Evolutionary conservation across 2,113 vertebrate species (phyloP), one percentile per base, ranked within the genome.

Genomic region (Hippolais icterina): DNA sequence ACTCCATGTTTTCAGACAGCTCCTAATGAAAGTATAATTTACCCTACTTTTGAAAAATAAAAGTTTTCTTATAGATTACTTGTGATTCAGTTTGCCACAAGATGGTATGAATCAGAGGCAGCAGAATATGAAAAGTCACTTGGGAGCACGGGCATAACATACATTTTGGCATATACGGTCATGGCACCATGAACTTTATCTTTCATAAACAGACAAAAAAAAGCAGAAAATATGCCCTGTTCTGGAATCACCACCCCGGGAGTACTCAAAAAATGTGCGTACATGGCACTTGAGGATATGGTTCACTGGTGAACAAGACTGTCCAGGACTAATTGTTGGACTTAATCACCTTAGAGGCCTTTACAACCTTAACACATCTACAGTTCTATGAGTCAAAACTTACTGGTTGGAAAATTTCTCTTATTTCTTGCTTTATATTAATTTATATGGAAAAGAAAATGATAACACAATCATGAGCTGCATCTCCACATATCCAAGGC

Each of bases 111-210:
- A 89, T 20, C 2, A 8, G 41, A 90, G 76, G 10, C 47, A 66
- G 25, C 2, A 54, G 25, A 90, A 75, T 7, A 27, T 3, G 71
- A 37, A 37, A 53, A 37, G 10, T 56, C 0, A 0, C n/a, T 19
- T 12, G 8, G 3, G 7, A 71, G 2, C 24, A 29, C 1, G 1
- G 29, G 18, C 3, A 76, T 52, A 80, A 46, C 2, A 0, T 15
- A 24, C 0, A 0, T 53, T 3, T 50, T 83, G 16, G 12, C 7
- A 13, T 24, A 50, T 64, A 5, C 4, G 0, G 4, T 52, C 41
- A 52, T 8, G 3, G 11, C 12, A 68, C 1, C 5, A 42, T 1
- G 0, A 68, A 54, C 3, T 60, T 74, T 24, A 60, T 21, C 15
- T 69, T 52, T 25, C 8, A 60, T 37, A 41, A 69, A 53, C 4